Base-by-base conservation (phyloP, 2,888 invertebrate genomes). In the Hedya salicella region DNA sequence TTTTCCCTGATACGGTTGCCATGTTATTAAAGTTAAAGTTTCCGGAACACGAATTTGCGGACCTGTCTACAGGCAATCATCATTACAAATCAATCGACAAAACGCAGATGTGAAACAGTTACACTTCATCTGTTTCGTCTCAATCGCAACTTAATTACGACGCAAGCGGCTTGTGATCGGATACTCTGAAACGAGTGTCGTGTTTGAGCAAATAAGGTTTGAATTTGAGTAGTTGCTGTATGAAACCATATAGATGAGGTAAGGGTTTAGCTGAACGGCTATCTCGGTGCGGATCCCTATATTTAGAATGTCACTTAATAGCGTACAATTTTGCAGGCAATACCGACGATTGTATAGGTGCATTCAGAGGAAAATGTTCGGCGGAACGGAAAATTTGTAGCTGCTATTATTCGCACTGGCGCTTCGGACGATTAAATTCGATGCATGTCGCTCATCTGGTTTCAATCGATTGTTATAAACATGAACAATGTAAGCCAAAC, bases 251-350 rank as follows among this genome's bases (percentile, higher is more conserved):
- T 78, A 74, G 71, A 76, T 69, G 76, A 73, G 75, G 72, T 83
- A 83, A 85, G 85, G 84, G 85, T 86, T 86, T 79, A 78, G 72
- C 78, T 78, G 77, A 75, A 79, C 79, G 79, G 78, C 81, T 83
- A 83, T 82, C 80, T 81, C 78, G 75, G 76, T 78, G 73, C 79
- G 79, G 82, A 87, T 87, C 81, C 82, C 84, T 88, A 87, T 88
- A 90, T 91, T 91, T 91, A 90, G 90, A 87, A 85, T 83, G 87
- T 87, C 88, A 89, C 85, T 88, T 89, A 91, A 91, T 90, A 86
- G 87, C 83, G 82, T 79, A 86, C 90, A 88, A 90, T 91, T 25
- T 89, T 84, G 89, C 85, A 79, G 83, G 86, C 86, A 87, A 88
- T 88, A 87, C 79, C 81, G 82, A 79, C 86, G 85, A 91, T 91